Evolutionary conservation across 2,113 vertebrate genomes (phyloP).

Genomic region (Mola mola): DNA sequence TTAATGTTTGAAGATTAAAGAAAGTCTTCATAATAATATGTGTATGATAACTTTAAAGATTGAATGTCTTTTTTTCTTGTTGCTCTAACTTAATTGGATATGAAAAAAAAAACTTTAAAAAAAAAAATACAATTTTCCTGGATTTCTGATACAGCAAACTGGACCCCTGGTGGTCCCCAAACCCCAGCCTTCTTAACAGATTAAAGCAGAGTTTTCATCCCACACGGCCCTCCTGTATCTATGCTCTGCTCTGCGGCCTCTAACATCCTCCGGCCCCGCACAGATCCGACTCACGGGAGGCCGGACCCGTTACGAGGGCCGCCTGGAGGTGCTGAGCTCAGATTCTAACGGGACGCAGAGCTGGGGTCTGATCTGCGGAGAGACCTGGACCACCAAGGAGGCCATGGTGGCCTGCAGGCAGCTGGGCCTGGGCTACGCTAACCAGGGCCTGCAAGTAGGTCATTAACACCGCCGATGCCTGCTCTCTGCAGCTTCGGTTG

Average conservation of each 20-base stretch:
- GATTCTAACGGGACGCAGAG: slow-evolving; percentile 76
- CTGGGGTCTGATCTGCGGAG: slow-evolving; percentile 95
- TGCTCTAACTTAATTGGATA: no score
- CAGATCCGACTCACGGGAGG: slow-evolving; percentile 95
- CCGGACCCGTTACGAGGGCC: slow-evolving; percentile 89
- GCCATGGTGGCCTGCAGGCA: slow-evolving; percentile 94
- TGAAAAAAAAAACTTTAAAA: no score
- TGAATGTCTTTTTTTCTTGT: no score
- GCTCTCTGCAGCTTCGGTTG: slow-evolving; percentile 2
- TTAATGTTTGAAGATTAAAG: no score
- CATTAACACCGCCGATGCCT: slow-evolving; percentile 41
- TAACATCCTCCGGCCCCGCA: slow-evolving; percentile 57
- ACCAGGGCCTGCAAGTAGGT: slow-evolving; percentile 93
- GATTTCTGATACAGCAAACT: no score
- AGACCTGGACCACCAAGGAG: slow-evolving; percentile 91
- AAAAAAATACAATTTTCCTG: no score
- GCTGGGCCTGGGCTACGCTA: slow-evolving; percentile 93
- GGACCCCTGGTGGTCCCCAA: no score
- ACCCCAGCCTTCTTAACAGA: not conserved
- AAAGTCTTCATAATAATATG: no score
- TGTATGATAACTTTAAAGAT: no score
- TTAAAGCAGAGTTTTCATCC: slow-evolving; percentile 11
- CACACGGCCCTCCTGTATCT: slow-evolving; percentile 28
- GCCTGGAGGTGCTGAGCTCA: slow-evolving; percentile 87
- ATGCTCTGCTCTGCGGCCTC: slow-evolving; percentile 32